phyloP scores from a whole-genome alignment of 1,140 invertebrate species.

The Sminthurinus signatus region DNA sequence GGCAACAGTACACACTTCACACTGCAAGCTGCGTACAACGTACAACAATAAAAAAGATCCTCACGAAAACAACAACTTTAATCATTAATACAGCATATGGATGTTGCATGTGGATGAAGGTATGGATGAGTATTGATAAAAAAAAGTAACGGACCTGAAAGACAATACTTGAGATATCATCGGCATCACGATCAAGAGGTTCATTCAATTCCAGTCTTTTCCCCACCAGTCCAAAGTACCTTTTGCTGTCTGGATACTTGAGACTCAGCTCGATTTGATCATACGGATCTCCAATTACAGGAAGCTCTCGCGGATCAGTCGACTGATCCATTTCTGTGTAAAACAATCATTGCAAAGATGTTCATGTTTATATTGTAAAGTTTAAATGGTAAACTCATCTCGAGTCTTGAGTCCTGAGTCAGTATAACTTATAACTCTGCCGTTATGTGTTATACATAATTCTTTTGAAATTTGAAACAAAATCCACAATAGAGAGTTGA shows the following conservation, averaged over 20 bases:
- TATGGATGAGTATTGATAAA: background rate
- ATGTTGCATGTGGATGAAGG: background rate
- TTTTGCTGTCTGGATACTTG: conserved; percentile 59
- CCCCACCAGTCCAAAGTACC: conserved; percentile 71
- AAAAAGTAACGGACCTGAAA: conserved; percentile 68
- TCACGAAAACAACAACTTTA: too few relatives aligned
- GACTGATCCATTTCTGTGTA: conserved; percentile 69
- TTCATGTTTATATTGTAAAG: too few relatives aligned
- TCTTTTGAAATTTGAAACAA: background rate
- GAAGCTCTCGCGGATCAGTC: conserved; percentile 68
- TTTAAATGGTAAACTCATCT: too few relatives aligned
- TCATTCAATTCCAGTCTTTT: conserved; percentile 69
- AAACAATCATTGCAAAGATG: background rate
- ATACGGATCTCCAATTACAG: conserved; percentile 67
- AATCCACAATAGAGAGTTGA: too few relatives aligned
- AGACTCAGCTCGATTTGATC: conserved; percentile 71
- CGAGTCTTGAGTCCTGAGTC: too few relatives aligned
- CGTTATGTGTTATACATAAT: too few relatives aligned
- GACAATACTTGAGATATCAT: conserved; percentile 76
- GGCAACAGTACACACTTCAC: too few relatives aligned
- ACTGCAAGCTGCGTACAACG: too few relatives aligned
- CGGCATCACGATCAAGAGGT: conserved; percentile 75
- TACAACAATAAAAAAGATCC: too few relatives aligned
- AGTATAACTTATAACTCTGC: too few relatives aligned
- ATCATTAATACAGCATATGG: too few relatives aligned